Base-by-base conservation (phyloP, 2,797 vertebrate genomes). In the Neosilurus mollespiculum region DNA sequence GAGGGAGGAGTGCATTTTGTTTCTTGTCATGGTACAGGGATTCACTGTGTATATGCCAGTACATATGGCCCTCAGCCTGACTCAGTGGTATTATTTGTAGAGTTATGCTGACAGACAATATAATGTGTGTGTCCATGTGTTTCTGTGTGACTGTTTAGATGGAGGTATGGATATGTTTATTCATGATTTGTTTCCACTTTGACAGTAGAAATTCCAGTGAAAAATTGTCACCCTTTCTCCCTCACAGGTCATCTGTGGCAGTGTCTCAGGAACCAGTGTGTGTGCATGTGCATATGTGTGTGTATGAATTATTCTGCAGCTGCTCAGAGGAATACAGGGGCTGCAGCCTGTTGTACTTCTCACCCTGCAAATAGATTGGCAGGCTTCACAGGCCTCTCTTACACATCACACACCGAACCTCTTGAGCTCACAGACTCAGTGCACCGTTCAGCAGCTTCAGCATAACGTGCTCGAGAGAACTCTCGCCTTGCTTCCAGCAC, bases 281-380 rank as follows among this genome's bases (percentile, higher is more conserved):
- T 80, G n/a, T 83, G 64, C 34, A 37, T 84, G 58, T 66, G 30
- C 37, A 49, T 72, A 30, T 72, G 70, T 71, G 67, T 59, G 90
- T 85, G 89, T 91, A 91, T 93, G 91, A 94, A 92, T 94, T 94
- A 94, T 94, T 92, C 91, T 90, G 89, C 89, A 79, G 75, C 78
- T 90, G 90, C 91, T 92, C 90, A 85, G 90, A 91, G 88, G 88
- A 92, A 91, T 88, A 86, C 81, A 88, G 89, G 90, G 91, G 84
- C 86, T 89, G 91, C 86, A 90, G 90, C 90, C 90, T 92, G 92
- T 92, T 93, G 90, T 91, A 89, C 85, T 85, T 86, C 62, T 83
- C 81, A 90, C 88, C 82, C 87, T 80, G 71, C 62, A 76, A 81
- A 81, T 79, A 81, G 83, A 85, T 75, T 85, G 79, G 72, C 83